Conservation (phyloP, 2,888 invertebrate genomes). For the Platynereis dumerilii region DNA sequence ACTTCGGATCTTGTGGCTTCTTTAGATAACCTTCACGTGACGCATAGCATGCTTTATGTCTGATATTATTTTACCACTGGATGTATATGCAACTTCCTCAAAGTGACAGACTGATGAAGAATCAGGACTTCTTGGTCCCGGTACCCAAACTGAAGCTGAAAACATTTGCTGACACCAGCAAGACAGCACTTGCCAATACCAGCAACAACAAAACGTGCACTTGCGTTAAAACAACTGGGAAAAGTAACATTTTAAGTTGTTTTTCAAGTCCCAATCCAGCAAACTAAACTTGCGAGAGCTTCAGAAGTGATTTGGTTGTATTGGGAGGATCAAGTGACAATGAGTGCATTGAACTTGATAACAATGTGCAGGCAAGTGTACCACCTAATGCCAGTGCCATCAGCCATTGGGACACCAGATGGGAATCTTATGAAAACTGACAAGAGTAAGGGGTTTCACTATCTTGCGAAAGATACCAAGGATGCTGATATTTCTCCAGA, state of each 20-base stretch:
- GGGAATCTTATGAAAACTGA: constrained; percentile 25
- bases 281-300: no score
- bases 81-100: no score
- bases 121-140: constrained; percentile 22
- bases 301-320: no score
- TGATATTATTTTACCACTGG: no score
- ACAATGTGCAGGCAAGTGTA: no score
- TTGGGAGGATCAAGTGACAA: no score
- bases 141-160: constrained; percentile 17
- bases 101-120: constrained; percentile 1
- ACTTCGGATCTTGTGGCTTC: no score
- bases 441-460: constrained; percentile 24
- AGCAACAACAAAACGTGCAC: constrained; percentile 21
- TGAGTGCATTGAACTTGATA: no score
- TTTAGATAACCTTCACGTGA: no score
- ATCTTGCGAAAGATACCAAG: constrained; percentile 5
- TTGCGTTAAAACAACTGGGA: constrained; percentile 18
- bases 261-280: constrained; percentile 28
- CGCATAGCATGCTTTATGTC: no score
- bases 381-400: constrained; percentile 23
- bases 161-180: constrained; percentile 21
- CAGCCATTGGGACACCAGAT: constrained; percentile 25
- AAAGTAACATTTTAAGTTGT: constrained; percentile 22
- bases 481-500: constrained; percentile 3
- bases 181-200: constrained; percentile 21